Conservation (phyloP, 2,888 invertebrate genomes). For the Drosophila pseudotalamancana region DNA sequence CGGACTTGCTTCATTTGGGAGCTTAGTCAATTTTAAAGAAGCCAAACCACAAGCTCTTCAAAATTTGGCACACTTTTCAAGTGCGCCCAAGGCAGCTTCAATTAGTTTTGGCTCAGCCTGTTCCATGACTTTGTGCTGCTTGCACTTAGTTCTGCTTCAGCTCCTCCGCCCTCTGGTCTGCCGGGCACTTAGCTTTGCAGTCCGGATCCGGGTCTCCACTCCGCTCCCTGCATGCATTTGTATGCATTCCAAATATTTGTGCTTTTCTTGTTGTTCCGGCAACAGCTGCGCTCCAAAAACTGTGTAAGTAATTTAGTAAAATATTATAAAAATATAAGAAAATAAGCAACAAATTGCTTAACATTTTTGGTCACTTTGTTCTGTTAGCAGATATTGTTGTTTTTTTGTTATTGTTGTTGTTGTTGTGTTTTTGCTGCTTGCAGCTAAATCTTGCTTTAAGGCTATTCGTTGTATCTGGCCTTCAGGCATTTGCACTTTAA, state of each 20-base stretch:
- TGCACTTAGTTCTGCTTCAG: constrained; percentile 3
- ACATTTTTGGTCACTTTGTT: constrained; percentile 65
- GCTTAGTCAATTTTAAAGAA: constrained; percentile 57
- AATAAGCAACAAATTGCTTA: constrained; percentile 61
- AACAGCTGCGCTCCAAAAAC: constrained; percentile 64
- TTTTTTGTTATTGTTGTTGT: constrained; percentile 13
- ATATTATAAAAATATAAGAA: constrained; percentile 60
- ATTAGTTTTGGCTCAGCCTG: constrained; percentile 41
- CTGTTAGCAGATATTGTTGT: constrained; percentile 45
- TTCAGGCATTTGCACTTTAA: constrained; percentile 43
- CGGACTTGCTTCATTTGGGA: constrained; percentile 8
- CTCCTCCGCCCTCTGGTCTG: not conserved
- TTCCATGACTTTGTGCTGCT: constrained; percentile 31
- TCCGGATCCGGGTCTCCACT: not conserved
- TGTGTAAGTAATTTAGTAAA: constrained; percentile 73
- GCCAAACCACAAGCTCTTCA: constrained; percentile 48
- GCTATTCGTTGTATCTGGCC: constrained; percentile 26
- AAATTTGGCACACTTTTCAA: constrained; percentile 47
- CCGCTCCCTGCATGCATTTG: constrained; percentile 26
- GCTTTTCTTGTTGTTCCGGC: constrained; percentile 42
- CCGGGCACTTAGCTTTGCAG: constrained; percentile 13
- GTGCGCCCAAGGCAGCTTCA: constrained; percentile 20
- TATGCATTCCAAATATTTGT: constrained; percentile 59
- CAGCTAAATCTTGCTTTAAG: constrained; percentile 23
- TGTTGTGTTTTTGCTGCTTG: constrained; percentile 13